Percentiles rank a stretch among this genome's conserved stretches.
phyloP scores from a whole-genome alignment of 1,140 invertebrate species.

The Hyles euphorbiae region DNA sequence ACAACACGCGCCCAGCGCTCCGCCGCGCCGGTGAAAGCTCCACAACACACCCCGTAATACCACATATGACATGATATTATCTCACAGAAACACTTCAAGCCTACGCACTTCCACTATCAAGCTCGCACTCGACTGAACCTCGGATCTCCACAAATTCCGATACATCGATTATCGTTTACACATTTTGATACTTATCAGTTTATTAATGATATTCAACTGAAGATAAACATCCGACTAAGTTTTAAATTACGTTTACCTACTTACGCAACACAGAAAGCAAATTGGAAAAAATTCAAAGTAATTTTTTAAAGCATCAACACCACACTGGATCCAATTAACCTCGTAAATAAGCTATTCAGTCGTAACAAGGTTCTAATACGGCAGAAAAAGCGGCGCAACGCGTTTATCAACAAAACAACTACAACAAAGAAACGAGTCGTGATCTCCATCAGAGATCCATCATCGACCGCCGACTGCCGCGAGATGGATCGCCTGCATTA shows the following conservation, averaged over 20 bases:
- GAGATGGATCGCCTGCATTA: slow-evolving; percentile 69
- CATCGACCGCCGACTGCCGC: slow-evolving; percentile 49
- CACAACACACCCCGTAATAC: slow-evolving; percentile 50
- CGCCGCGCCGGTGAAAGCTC: slow-evolving; percentile 66
- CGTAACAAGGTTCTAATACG: slow-evolving; percentile 61
- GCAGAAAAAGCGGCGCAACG: slow-evolving; percentile 42
- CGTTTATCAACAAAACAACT: slow-evolving; percentile 65
- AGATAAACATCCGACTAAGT: too few species aligned
- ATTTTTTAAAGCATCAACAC: slow-evolving; percentile 29
- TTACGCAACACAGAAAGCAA: too few species aligned
- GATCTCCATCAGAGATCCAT: slow-evolving; percentile 66
- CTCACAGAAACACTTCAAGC: slow-evolving; percentile 49
- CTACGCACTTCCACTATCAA: slow-evolving; percentile 50
- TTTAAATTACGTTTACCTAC: too few species aligned
- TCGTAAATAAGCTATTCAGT: slow-evolving; percentile 54
- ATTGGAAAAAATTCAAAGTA: slow-evolving; percentile 4
- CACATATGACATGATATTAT: slow-evolving; percentile 54
- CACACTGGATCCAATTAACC: slow-evolving; percentile 41
- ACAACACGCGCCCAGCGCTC: slow-evolving; percentile 61
- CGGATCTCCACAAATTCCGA: slow-evolving; percentile 28
- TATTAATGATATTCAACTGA: too few species aligned
- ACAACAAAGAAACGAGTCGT: slow-evolving; percentile 60
- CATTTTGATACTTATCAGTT: slow-evolving; percentile 33
- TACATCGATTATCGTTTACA: slow-evolving; percentile 37
- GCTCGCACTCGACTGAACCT: slow-evolving; percentile 17